phyloP scores from a whole-genome alignment of 2,888 invertebrate species.

The Fragum fragum region DNA sequence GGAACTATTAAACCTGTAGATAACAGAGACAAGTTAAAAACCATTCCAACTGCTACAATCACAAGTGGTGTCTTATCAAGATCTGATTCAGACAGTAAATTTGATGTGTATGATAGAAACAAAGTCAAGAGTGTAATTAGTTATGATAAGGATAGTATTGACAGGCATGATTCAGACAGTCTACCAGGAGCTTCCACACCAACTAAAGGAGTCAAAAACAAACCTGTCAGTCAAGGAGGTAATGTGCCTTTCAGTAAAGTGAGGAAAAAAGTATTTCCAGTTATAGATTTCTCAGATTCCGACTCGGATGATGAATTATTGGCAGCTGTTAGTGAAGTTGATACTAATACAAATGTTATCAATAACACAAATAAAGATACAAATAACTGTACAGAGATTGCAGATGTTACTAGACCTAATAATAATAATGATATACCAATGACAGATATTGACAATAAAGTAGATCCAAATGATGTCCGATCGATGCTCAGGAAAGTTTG shows the following conservation, averaged over 20 bases:
- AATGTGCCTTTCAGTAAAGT: slow-evolving; percentile 36
- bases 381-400: not conserved
- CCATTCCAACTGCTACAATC: slow-evolving; percentile 29
- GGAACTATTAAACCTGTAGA: not conserved
- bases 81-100: not conserved
- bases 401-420: not conserved
- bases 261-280: slow-evolving; percentile 34
- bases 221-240: slow-evolving; percentile 56
- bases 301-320: slow-evolving; percentile 65
- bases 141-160: not conserved
- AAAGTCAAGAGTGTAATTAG: not conserved
- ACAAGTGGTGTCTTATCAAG: slow-evolving; percentile 28
- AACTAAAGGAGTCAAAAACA: slow-evolving; percentile 37
- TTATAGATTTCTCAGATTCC: slow-evolving; percentile 60
- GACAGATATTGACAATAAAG: not conserved
- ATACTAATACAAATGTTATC: not conserved
- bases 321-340: slow-evolving; percentile 5
- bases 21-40: not conserved
- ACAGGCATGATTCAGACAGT: not conserved
- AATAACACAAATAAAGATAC: not conserved
- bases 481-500: slow-evolving; percentile 70
- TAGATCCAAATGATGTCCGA: slow-evolving; percentile 59
- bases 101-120: not conserved
- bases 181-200: slow-evolving; percentile 54
- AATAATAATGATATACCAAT: not conserved